These are phyloP conservation scores for Mareca strepera DNA, from an alignment of 2,797 vertebrate species.

Conservation along the genomic window DNA sequence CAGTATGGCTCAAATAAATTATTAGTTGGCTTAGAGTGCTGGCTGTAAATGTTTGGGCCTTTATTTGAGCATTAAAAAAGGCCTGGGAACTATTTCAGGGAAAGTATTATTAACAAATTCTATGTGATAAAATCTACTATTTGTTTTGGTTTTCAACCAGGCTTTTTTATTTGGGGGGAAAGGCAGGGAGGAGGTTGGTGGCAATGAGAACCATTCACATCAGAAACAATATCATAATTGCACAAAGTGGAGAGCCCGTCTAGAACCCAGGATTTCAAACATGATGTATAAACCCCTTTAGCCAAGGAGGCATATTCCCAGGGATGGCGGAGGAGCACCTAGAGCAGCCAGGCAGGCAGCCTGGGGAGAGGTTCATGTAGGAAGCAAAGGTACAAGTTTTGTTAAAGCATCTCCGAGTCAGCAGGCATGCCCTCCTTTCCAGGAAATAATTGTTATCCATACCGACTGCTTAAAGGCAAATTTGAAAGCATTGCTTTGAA, in stretches of 20 bases:
- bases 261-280: background rate
- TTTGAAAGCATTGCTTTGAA: background rate
- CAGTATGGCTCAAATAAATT: slow-evolving; percentile 66
- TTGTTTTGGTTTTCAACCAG: slow-evolving; percentile 66
- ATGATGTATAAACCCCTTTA: background rate
- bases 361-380: background rate
- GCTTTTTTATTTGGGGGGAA: slow-evolving; percentile 25
- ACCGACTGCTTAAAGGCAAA: background rate
- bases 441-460: background rate
- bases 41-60: slow-evolving; percentile 67
- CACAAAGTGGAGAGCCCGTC: background rate
- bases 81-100: slow-evolving; percentile 68
- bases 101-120: slow-evolving; percentile 66
- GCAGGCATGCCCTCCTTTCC: background rate
- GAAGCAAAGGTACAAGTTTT: background rate
- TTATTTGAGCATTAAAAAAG: slow-evolving; percentile 60
- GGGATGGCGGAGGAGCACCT: background rate
- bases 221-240: slow-evolving; percentile 13
- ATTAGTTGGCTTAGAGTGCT: slow-evolving; percentile 60
- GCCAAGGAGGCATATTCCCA: background rate
- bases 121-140: slow-evolving; percentile 63
- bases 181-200: slow-evolving; percentile 11
- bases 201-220: slow-evolving; percentile 1
- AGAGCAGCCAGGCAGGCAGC: rapidly evolving
- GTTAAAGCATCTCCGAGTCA: background rate